phyloP scores from a whole-genome alignment of 2,797 vertebrate species.

The Phoxinus dragarum region DNA sequence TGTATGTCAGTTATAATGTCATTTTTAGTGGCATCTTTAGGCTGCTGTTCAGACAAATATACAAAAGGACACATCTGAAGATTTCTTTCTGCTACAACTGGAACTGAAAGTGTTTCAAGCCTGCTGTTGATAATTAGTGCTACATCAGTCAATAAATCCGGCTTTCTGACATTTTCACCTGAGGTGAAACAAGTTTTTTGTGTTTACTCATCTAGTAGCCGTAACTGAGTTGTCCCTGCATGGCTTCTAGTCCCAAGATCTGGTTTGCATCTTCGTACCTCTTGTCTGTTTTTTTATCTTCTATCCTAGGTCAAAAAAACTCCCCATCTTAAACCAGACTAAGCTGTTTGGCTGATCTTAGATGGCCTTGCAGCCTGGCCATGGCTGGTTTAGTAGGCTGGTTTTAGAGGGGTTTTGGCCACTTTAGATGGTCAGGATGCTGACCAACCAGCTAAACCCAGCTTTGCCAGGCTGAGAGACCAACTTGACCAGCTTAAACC shows the following conservation, averaged over 20 bases:
- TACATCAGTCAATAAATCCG: background rate
- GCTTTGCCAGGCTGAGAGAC: no score
- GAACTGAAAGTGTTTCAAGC: background rate
- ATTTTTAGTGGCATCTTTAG: background rate
- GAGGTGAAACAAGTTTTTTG: constrained; percentile 35
- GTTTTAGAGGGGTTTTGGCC: background rate
- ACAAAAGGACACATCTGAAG: background rate
- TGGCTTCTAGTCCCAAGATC: constrained; percentile 33
- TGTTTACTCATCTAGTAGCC: constrained; percentile 52
- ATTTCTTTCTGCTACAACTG: background rate
- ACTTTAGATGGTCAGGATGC: background rate
- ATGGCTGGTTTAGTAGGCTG: background rate
- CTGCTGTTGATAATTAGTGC: background rate
- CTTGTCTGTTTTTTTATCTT: background rate
- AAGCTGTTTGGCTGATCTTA: background rate
- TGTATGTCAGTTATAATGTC: background rate
- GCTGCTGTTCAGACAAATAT: constrained; percentile 2
- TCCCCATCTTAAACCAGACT: background rate
- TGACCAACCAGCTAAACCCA: background rate
- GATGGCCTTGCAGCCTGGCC: background rate
- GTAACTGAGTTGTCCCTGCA: constrained; percentile 41
- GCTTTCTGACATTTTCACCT: no score
- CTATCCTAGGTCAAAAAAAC: background rate
- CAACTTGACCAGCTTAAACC: background rate
- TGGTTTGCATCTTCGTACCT: constrained; percentile 29